These are phyloP conservation scores for Drosophila orosa DNA, from an alignment of 1,140 invertebrate species.

Conservation along the genomic window DNA sequence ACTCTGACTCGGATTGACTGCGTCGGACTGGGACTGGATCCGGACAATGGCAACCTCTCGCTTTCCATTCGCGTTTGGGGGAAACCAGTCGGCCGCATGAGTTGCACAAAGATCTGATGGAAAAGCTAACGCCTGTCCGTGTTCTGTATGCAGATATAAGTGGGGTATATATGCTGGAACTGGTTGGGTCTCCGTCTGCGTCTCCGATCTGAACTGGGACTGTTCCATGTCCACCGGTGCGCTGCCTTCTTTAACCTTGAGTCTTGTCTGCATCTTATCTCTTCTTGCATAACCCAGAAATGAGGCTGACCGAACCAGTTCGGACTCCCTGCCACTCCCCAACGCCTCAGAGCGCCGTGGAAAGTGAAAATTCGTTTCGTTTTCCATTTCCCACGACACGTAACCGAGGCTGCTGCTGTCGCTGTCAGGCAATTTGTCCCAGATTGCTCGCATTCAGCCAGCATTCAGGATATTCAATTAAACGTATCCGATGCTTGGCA, in stretches of 20 bases:
- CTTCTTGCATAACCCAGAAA: constrained; percentile 17
- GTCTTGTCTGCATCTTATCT: neutral
- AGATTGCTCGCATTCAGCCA: constrained; percentile 12
- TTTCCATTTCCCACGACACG: constrained; percentile 37
- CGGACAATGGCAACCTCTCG: constrained; percentile 36
- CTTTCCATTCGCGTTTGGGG: constrained; percentile 15
- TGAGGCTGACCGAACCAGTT: constrained; percentile 23
- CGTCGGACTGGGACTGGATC: constrained; percentile 1
- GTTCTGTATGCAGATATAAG: constrained; percentile 23
- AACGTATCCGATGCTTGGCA: constrained; percentile 11
- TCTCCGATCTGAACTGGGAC: too few species aligned
- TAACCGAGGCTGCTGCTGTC: constrained; percentile 11
- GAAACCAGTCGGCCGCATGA: constrained; percentile 26
- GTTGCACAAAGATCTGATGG: constrained; percentile 26
- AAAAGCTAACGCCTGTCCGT: neutral
- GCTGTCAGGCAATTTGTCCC: constrained; percentile 22
- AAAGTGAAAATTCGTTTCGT: constrained; percentile 39
- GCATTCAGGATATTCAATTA: constrained; percentile 27
- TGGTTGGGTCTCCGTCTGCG: constrained; percentile 6
- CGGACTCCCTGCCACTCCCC: constrained; percentile 8
- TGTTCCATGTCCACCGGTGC: neutral
- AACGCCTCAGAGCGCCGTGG: neutral
- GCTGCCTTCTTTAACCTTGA: constrained; percentile 20
- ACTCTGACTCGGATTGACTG: constrained; percentile 10
- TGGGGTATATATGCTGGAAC: neutral